Evolutionary conservation across 2,797 vertebrate species (phyloP).

Genomic region (Florisuga fusca): DNA sequence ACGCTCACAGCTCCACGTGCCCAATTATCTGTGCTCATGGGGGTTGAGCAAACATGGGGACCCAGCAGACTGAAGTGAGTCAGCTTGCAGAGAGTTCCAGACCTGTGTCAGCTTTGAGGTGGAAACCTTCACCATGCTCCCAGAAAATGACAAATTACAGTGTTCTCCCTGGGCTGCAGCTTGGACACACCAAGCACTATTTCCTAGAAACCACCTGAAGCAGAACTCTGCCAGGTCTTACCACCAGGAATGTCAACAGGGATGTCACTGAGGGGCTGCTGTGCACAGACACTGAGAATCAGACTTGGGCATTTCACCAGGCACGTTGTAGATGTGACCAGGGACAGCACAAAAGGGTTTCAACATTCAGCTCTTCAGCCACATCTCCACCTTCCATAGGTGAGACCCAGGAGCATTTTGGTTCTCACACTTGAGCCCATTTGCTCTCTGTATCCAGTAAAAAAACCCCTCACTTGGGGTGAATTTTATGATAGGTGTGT

Average conservation of each 20-base stretch:
- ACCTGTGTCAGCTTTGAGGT: background rate
- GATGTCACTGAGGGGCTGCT: background rate
- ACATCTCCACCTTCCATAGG: background rate
- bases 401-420: background rate
- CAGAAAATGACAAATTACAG: constrained; percentile 12
- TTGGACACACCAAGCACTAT: background rate
- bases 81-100: background rate
- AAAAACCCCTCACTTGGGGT: background rate
- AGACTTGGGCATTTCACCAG: background rate
- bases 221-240: background rate
- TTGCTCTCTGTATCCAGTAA: background rate
- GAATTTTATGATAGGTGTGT: background rate
- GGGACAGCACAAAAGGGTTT: background rate
- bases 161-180: background rate
- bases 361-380: background rate
- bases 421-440: background rate
- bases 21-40: background rate
- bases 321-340: background rate
- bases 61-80: background rate
- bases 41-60: background rate
- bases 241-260: background rate
- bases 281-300: background rate
- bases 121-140: background rate
- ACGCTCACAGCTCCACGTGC: background rate
- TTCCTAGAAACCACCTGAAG: background rate